phyloP scores from a whole-genome alignment of 2,797 vertebrate species.

The Syndactyla subalaris region DNA sequence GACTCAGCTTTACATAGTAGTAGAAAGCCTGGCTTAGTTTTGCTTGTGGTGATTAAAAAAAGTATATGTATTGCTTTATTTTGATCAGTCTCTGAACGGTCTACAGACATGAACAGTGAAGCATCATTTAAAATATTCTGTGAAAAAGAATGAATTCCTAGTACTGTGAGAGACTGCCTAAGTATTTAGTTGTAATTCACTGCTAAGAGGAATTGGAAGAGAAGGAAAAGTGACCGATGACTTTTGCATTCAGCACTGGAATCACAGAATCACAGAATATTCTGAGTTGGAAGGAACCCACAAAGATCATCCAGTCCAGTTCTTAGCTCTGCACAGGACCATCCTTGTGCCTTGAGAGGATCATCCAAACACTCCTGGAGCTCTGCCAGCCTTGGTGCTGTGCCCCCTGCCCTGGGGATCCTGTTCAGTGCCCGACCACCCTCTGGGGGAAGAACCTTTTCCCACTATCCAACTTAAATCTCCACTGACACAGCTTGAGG shows the following conservation, averaged over 20 bases:
- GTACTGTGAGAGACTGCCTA: not conserved
- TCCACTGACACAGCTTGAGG: not conserved
- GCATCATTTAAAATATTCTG: not conserved
- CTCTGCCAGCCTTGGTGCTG: not conserved
- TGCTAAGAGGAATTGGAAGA: not conserved
- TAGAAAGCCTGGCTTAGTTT: not conserved
- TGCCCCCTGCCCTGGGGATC: not conserved
- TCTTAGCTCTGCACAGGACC: not conserved
- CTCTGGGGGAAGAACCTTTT: not conserved
- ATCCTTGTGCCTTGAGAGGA: not conserved
- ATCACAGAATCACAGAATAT: not conserved
- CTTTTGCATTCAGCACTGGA: not conserved
- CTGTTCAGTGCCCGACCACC: not conserved
- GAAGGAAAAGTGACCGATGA: not conserved
- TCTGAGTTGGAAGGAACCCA: not conserved
- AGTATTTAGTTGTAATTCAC: not conserved
- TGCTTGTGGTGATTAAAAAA: not conserved
- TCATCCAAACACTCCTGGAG: not conserved
- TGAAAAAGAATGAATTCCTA: slow-evolving; percentile 14
- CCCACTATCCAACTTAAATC: not conserved
- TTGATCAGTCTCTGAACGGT: not conserved
- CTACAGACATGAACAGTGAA: not conserved
- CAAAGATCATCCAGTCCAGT: not conserved
- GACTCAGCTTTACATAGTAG: not conserved
- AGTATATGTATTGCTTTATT: not conserved